Evolutionary conservation across 2,888 invertebrate genomes (phyloP).

Genomic region (Rotaria magnacalcarata): DNA sequence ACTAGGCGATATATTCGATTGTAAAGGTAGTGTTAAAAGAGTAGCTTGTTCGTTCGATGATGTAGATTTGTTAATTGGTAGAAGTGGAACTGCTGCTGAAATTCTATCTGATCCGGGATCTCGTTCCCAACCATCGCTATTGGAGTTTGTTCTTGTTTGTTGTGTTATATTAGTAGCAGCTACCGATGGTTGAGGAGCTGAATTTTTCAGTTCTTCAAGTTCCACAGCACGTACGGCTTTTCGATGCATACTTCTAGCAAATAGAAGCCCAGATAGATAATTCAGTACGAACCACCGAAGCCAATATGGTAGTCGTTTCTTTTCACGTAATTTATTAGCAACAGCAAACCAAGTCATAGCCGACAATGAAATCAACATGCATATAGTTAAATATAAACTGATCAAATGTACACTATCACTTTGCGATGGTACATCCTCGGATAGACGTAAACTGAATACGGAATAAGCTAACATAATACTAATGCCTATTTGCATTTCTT

Average conservation of each 20-base stretch:
- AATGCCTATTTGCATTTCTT: slow-evolving; percentile 46
- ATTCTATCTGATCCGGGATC: background rate
- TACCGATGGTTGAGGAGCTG: background rate
- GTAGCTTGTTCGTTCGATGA: too few relatives aligned
- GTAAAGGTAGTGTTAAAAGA: background rate
- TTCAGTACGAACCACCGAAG: slow-evolving; percentile 16
- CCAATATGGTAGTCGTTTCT: slow-evolving; percentile 38
- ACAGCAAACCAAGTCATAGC: slow-evolving; percentile 46
- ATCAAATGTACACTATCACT: slow-evolving; percentile 43
- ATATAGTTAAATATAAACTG: slow-evolving; percentile 44
- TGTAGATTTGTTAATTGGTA: background rate
- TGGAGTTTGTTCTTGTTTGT: background rate
- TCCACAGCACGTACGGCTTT: background rate
- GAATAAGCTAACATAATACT: slow-evolving; percentile 47
- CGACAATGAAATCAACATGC: slow-evolving; percentile 44
- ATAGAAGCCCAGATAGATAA: background rate
- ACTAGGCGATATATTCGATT: background rate
- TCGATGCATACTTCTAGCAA: slow-evolving; percentile 2
- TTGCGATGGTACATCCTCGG: slow-evolving; percentile 46
- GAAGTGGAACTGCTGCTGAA: background rate
- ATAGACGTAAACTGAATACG: slow-evolving; percentile 42
- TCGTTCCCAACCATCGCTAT: background rate
- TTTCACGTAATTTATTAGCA: slow-evolving; percentile 42
- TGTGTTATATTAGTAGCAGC: background rate
- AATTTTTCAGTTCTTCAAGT: background rate